These are phyloP conservation scores for Vespertilio murinus DNA, from an alignment of 2,797 vertebrate species.

Conservation along the genomic window DNA sequence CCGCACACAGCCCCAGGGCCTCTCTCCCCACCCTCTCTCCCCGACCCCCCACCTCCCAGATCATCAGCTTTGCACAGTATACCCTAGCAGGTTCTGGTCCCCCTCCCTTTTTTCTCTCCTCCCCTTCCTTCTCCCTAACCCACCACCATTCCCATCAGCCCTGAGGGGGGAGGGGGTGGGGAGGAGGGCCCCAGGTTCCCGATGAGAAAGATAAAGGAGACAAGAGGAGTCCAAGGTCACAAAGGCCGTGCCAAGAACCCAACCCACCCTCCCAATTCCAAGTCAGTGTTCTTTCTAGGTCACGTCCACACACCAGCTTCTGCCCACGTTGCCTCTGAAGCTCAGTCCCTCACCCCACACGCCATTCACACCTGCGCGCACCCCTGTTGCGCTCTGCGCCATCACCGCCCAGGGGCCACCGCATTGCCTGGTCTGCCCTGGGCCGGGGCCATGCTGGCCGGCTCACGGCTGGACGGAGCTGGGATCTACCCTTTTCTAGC, in stretches of 20 bases:
- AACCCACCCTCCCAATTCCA: background rate
- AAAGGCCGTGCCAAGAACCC: background rate
- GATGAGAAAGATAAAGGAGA: background rate
- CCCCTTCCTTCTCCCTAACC: no score
- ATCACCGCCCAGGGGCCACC: background rate
- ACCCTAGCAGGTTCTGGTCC: background rate
- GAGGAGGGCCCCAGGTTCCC: background rate
- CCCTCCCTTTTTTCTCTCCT: background rate
- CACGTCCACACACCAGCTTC: background rate
- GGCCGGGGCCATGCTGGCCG: background rate
- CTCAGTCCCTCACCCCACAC: background rate
- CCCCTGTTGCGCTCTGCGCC: background rate
- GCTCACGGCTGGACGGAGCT: background rate
- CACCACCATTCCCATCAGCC: background rate
- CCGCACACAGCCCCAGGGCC: background rate
- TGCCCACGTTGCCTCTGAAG: background rate
- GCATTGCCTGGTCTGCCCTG: background rate
- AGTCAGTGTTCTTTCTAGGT: background rate
- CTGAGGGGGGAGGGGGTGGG: background rate
- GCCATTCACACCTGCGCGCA: accelerated
- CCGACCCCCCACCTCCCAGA: background rate
- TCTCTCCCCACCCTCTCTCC: background rate
- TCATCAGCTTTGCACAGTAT: background rate
- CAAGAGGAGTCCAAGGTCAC: background rate
- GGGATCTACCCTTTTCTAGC: background rate